phyloP scores from a whole-genome alignment of 1,140 invertebrate genomes.

The Akabosia matsudoensis region DNA sequence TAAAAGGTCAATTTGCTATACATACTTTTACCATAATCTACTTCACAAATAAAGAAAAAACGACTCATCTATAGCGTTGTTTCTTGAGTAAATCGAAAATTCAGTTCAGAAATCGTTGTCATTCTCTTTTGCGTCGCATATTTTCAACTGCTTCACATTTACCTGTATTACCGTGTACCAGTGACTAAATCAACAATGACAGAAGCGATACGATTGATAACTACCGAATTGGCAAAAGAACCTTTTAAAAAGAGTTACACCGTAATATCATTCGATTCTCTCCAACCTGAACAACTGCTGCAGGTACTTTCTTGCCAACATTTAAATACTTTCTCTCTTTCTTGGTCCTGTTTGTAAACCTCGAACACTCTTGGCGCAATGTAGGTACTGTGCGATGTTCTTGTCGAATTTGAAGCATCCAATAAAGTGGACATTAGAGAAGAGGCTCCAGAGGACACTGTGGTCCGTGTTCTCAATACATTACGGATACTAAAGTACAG shows the following conservation, averaged over 20 bases:
- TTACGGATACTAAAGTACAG: slow-evolving; percentile 68
- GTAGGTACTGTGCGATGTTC: slow-evolving; percentile 64
- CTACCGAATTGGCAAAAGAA: slow-evolving; percentile 69
- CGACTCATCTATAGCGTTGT: too few species aligned
- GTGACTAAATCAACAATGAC: slow-evolving; percentile 50
- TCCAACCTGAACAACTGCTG: slow-evolving; percentile 68
- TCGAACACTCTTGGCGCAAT: too few species aligned
- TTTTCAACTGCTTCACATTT: too few species aligned
- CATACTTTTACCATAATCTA: too few species aligned
- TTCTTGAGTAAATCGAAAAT: too few species aligned
- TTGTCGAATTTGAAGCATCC: slow-evolving; percentile 63
- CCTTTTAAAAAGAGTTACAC: slow-evolving; percentile 74
- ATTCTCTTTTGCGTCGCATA: too few species aligned
- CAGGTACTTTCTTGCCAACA: slow-evolving; percentile 60
- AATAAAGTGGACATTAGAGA: slow-evolving; percentile 61
- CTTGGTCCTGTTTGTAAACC: too few species aligned
- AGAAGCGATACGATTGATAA: slow-evolving; percentile 75
- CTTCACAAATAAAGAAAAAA: too few species aligned
- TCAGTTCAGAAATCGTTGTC: too few species aligned
- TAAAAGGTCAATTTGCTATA: too few species aligned
- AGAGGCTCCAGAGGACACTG: slow-evolving; percentile 62
- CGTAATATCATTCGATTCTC: slow-evolving; percentile 78
- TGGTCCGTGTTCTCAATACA: slow-evolving; percentile 61
- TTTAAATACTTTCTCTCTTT: neutral
- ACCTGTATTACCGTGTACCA: too few species aligned